Base-by-base conservation (phyloP, 2,113 vertebrate genomes). In the Tringa solitaria region DNA sequence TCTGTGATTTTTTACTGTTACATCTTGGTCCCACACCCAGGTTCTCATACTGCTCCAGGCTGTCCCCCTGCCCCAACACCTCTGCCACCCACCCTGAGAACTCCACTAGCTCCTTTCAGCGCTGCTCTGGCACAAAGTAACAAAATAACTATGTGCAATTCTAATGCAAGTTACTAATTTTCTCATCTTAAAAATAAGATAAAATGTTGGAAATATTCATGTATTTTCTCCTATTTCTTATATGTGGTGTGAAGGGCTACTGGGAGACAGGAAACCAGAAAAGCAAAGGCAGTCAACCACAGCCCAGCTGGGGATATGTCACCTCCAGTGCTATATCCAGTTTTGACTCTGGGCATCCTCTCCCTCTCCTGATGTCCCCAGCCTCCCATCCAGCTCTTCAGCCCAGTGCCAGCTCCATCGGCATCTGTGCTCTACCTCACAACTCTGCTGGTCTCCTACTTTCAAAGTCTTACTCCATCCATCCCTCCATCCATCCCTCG, bases 21-120 rank as follows among this genome's bases (percentile, higher is more conserved):
- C 13, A 8, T 67, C 70, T 41, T 2, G 0, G 26, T 33, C 43
- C 19, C 24, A 21, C 16, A 2, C 4, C 8, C 13, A 3, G 19
- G 28, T 15, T 75, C 41, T 33, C 20, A 51, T 22, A 15, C 10
- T 1, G 3, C 45, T 82, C 26, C 54, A 14, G 59, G 10, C 43
- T 59, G 67, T 41, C 35, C 4, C 21, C 45, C 69, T 69, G 43
- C 50, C 64, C 32, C 5, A 24, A 28, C 18, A 4, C 16, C 82
- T 74, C 46, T 72, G 41, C 30, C 67, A 17, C 59, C 50, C 30
- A 6, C 41, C 16, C 24, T 15, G 39, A 46, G 45, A n/a, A 10
- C 26, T 70, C 30, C 23, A 2, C 20, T 14, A 4, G 28, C 37
- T 81, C 75, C 53, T 10, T 37, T 30, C 73, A 35, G 39, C 1